These are phyloP conservation scores for Macrotis lagotis DNA, from an alignment of 2,113 vertebrate genomes.

Conservation along the genomic window DNA sequence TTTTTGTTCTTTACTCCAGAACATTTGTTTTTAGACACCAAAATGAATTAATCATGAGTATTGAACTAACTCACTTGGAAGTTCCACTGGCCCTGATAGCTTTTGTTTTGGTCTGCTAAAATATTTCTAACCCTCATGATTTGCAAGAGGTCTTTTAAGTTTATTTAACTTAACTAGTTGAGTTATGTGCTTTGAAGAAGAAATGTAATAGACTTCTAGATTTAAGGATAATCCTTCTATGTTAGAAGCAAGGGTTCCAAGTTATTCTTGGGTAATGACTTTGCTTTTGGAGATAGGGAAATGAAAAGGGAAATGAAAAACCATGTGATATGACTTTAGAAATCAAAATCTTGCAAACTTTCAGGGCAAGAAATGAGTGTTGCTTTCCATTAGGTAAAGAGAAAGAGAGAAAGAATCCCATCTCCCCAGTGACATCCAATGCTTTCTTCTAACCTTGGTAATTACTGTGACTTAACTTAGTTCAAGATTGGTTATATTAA, in stretches of 20 bases:
- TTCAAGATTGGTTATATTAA: slow-evolving; percentile 33
- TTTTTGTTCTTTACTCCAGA: slow-evolving; percentile 41
- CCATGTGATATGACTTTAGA: slow-evolving; percentile 55
- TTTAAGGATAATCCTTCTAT: slow-evolving; percentile 44
- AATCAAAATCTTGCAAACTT: slow-evolving; percentile 50
- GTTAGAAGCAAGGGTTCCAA: slow-evolving; percentile 38
- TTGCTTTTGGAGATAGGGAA: slow-evolving; percentile 52
- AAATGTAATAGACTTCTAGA: slow-evolving; percentile 25
- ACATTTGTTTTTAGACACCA: slow-evolving; percentile 33
- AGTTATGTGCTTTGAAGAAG: slow-evolving; percentile 41
- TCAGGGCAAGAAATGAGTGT: slow-evolving; percentile 51
- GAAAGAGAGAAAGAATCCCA: slow-evolving; percentile 74
- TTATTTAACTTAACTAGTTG: slow-evolving; percentile 31
- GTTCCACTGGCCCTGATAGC: slow-evolving; percentile 28
- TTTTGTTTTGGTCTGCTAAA: neutral
- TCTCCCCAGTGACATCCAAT: slow-evolving; percentile 79
- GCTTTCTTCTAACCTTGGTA: slow-evolving; percentile 54
- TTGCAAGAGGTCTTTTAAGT: slow-evolving; percentile 40
- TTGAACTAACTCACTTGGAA: slow-evolving; percentile 39
- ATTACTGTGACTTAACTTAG: slow-evolving; percentile 44
- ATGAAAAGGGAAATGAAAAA: slow-evolving; percentile 46
- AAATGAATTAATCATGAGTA: slow-evolving; percentile 46
- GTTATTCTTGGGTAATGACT: slow-evolving; percentile 44
- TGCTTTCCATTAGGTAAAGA: slow-evolving; percentile 50
- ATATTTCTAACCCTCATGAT: slow-evolving; percentile 47